Conservation (phyloP, 2,797 vertebrate species). For the Melanotaenia maccullochi region DNA sequence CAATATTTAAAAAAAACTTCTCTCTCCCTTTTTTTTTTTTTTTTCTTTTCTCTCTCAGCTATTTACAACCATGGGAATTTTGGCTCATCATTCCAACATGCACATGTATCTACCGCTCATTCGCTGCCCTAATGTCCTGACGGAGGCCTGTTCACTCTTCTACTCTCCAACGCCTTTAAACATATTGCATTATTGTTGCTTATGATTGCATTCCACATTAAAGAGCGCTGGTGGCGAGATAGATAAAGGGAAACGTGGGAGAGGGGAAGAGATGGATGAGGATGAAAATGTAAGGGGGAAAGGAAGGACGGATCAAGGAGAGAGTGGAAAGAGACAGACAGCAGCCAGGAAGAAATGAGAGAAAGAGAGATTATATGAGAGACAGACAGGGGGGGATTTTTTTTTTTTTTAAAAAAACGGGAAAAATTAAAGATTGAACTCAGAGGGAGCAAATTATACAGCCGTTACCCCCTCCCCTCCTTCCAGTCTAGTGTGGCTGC, state of each 20-base stretch:
- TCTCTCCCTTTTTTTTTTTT: not conserved
- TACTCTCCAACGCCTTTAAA: conserved; percentile 59
- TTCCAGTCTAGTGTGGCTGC: conserved; percentile 31
- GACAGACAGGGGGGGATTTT: conserved; percentile 38
- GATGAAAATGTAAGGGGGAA: conserved; percentile 17
- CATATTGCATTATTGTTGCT: conserved; percentile 64
- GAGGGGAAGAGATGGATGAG: conserved; percentile 52
- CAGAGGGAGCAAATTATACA: conserved; percentile 73
- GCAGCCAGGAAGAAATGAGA: conserved; percentile 31
- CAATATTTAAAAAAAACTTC: too few relatives aligned
- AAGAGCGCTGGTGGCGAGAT: conserved; percentile 46
- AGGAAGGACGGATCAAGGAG: conserved; percentile 63
- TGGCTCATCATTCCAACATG: not conserved
- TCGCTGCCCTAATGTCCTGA: conserved; percentile 57
- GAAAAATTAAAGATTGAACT: conserved; percentile 49
- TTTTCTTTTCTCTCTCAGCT: not conserved
- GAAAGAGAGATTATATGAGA: conserved; percentile 35
- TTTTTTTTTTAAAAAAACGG: conserved; percentile 10
- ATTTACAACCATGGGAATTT: not conserved
- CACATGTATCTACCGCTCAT: conserved; percentile 52
- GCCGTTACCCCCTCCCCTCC: conserved; percentile 62
- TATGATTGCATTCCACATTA: conserved; percentile 82
- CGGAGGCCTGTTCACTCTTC: conserved; percentile 35
- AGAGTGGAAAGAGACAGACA: conserved; percentile 44
- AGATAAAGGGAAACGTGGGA: conserved; percentile 21